A percentile compares a stretch with the other conserved stretches of the same genome.
Conservation (phyloP, 2,797 vertebrate genomes). For the Pitangus sulphuratus region DNA sequence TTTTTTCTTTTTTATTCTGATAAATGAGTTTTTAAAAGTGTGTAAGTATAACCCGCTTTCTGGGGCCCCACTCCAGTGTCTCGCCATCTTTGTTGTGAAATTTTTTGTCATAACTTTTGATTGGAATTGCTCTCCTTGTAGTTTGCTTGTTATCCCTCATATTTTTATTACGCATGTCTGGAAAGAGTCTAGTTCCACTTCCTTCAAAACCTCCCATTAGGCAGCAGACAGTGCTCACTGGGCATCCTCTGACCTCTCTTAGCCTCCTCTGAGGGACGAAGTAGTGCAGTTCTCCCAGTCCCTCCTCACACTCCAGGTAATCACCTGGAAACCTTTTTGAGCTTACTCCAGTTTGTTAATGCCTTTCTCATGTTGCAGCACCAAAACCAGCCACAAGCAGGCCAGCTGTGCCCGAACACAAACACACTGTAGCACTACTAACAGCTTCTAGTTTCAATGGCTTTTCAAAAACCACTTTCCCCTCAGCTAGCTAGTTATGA, state of each 20-base stretch:
- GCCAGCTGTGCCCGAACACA: neutral
- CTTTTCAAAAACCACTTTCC: neutral
- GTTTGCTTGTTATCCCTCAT: neutral
- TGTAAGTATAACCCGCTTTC: neutral
- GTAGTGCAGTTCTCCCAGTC: fast-evolving
- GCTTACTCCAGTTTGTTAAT: neutral
- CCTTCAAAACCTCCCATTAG: neutral
- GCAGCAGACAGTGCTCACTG: neutral
- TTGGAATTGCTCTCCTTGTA: neutral
- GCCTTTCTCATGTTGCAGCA: neutral
- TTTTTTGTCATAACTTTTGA: neutral
- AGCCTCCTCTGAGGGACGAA: neutral
- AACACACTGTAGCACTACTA: neutral
- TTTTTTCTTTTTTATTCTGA: neutral
- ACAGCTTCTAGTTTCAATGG: neutral
- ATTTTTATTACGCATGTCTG: neutral
- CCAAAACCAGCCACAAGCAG: neutral
- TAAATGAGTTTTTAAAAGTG: neutral
- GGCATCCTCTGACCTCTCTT: neutral
- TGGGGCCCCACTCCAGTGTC: neutral
- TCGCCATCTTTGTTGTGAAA: neutral
- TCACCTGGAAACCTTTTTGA: neutral
- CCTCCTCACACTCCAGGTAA: fast-evolving
- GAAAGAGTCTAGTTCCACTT: neutral
- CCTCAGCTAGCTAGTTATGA: neutral